Conservation (phyloP, 2,113 vertebrate genomes). For the Tursiops truncatus region DNA sequence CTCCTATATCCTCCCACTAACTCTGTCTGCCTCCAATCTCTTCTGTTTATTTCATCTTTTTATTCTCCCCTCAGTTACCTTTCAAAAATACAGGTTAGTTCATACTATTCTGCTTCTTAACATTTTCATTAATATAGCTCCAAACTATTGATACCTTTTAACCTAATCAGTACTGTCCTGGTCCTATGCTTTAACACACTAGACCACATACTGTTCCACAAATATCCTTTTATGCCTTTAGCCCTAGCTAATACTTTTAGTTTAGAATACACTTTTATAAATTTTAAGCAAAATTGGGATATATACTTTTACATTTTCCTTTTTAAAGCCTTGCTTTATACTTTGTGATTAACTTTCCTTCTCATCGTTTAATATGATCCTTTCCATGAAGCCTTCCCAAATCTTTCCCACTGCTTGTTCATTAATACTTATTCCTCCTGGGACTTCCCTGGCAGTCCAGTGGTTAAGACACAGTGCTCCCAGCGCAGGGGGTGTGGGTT, state of each 20-base stretch:
- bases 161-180: background rate
- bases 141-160: background rate
- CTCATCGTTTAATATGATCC: background rate
- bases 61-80: background rate
- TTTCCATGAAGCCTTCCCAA: background rate
- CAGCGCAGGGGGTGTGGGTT: background rate
- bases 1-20: background rate
- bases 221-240: background rate
- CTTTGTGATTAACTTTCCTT: background rate
- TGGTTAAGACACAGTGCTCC: background rate
- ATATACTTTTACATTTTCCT: background rate
- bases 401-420: background rate
- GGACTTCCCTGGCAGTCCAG: background rate
- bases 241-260: background rate
- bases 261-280: background rate
- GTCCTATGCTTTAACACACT: background rate
- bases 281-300: background rate
- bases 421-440: background rate
- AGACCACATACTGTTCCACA: background rate
- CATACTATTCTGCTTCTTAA: background rate
- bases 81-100: background rate
- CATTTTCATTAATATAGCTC: background rate
- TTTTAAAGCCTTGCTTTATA: background rate
- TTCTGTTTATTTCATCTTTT: background rate
- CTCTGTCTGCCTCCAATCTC: background rate